Conservation (phyloP, 1,140 invertebrate species). For the Drosophila novamexicana region DNA sequence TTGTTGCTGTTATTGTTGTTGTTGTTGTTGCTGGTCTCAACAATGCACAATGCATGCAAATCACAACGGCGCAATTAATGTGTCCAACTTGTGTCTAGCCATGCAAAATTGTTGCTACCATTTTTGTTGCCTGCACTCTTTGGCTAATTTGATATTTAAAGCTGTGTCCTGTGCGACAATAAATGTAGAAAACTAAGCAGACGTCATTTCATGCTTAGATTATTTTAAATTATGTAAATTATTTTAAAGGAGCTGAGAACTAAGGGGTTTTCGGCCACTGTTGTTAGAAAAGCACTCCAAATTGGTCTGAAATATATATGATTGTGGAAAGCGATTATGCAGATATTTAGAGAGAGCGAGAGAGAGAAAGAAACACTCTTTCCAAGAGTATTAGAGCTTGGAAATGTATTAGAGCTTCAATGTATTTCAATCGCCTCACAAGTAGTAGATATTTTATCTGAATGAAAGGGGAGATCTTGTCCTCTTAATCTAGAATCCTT, state of each 20-base stretch:
- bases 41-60: slow-evolving; percentile 50
- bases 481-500: too few relatives aligned
- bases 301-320: background rate
- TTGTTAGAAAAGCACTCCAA: background rate
- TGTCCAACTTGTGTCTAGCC: slow-evolving; percentile 68
- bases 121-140: slow-evolving; percentile 6
- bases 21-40: background rate
- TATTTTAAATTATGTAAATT: background rate
- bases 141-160: slow-evolving; percentile 74
- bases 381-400: too few relatives aligned
- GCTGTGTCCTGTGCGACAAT: slow-evolving; percentile 18
- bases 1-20: background rate
- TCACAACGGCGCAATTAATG: slow-evolving; percentile 71
- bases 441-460: too few relatives aligned
- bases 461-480: too few relatives aligned
- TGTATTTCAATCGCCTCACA: too few relatives aligned
- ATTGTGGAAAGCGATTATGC: too few relatives aligned
- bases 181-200: slow-evolving; percentile 6
- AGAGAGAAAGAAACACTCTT: too few relatives aligned
- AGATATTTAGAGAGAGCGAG: too few relatives aligned
- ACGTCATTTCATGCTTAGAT: slow-evolving; percentile 18
- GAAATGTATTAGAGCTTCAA: too few relatives aligned
- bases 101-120: slow-evolving; percentile 33
- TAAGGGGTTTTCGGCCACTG: too few relatives aligned
- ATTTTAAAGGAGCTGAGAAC: background rate